A percentile compares a stretch with the other conserved stretches of the same genome.
These are phyloP conservation scores for Pentalonia nigronervosa DNA, from an alignment of 1,140 invertebrate species.

Conservation along the genomic window DNA sequence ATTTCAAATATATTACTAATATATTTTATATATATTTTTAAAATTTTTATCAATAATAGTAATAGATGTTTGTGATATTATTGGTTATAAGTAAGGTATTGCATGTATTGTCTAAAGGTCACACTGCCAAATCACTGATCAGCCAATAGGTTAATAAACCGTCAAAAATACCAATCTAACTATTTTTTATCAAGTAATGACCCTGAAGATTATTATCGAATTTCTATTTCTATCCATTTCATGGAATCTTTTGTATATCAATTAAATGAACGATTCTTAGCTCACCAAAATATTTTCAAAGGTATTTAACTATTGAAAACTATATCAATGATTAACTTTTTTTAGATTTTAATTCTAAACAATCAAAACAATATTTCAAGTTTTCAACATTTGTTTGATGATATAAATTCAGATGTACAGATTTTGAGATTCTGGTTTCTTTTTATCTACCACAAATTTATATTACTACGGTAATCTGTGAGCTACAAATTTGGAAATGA, in stretches of 20 bases:
- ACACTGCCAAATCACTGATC: too few relatives aligned
- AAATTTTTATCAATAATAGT: too few relatives aligned
- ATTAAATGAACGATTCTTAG: neutral
- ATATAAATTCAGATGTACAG: too few relatives aligned
- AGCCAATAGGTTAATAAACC: neutral
- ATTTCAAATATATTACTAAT: too few relatives aligned
- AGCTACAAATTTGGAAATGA: too few relatives aligned
- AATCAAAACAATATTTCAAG: constrained; percentile 5
- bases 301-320: neutral
- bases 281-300: constrained; percentile 24
- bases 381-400: constrained; percentile 32
- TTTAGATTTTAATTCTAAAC: neutral
- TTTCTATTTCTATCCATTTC: neutral
- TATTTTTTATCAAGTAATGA: neutral
- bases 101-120: too few relatives aligned
- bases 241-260: neutral
- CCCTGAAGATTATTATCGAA: neutral
- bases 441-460: too few relatives aligned
- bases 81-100: too few relatives aligned
- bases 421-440: too few relatives aligned
- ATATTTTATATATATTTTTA: too few relatives aligned
- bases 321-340: neutral
- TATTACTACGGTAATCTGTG: too few relatives aligned
- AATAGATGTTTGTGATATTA: too few relatives aligned
- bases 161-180: neutral